Base-by-base conservation (phyloP, 2,888 invertebrate genomes). In the Cantharis lateralis region DNA sequence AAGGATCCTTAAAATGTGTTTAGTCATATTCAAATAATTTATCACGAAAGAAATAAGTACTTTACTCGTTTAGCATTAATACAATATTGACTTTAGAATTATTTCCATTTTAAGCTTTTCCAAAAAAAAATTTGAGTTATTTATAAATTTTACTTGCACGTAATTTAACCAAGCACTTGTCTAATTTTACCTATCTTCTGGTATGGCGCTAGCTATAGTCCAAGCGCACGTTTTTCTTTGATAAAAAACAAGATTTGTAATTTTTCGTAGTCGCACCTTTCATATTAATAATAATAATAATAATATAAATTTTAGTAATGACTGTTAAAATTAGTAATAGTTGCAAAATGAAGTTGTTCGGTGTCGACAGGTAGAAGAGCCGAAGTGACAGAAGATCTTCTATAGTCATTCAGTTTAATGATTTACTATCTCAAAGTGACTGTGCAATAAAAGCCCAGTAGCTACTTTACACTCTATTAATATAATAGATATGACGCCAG, bases 401-500 rank as follows among this genome's bases (percentile, higher is more conserved):
- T 32, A 68, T 62, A 85, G 87, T 87, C 87, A 87, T 87, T 83
- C 83, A 85, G 83, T 87, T 87, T 87, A 87, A 87, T 87, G 87
- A 87, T 86, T 84, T 83, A 85, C 84, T 83, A 85, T 84, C 84
- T 80, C 82, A 82, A 75, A 81, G 85, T 87, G 87, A 87, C 86
- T 82, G 77, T 82, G 86, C 86, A 86, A 82, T 84, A 78, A 80
- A 87, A 87, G 87, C 87, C 88, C 88, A 84, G 88, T 87, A 87
- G 87, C 87, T 86, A 87, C 87, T 87, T 86, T 84, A 85, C 86
- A 86, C 87, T 87, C 87, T 86, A 86, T 86, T 87, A 87, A 87
- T 85, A 84, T 86, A 85, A 86, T 87, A 87, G 87, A 86, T 85
- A 83, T 86, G 87, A 87, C 87, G 87, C 87, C 86, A 84, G 83